Conservation (phyloP, 2,113 vertebrate genomes). For the Trematomus loennbergii region DNA sequence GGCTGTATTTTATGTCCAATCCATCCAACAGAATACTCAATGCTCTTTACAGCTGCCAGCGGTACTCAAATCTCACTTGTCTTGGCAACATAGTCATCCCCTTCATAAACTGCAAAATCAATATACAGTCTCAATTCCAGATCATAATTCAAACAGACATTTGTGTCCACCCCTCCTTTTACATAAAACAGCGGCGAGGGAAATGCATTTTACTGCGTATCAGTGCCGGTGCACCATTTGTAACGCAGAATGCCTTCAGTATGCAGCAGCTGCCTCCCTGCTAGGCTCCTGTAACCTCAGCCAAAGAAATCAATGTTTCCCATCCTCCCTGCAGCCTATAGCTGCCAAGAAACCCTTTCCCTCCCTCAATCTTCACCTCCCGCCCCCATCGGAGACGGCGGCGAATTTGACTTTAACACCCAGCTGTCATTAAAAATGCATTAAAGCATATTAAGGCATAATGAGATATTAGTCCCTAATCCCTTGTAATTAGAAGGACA, state of each 20-base stretch:
- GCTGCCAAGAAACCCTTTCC: constrained; percentile 62
- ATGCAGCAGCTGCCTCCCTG: constrained; percentile 66
- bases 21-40: constrained; percentile 23
- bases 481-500: constrained; percentile 78
- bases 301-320: constrained; percentile 74
- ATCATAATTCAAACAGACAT: constrained; percentile 71
- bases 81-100: constrained; percentile 51
- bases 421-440: constrained; percentile 84
- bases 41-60: constrained; percentile 49
- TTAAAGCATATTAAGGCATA: constrained; percentile 84
- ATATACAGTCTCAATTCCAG: constrained; percentile 63
- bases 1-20: constrained; percentile 31
- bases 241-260: constrained; percentile 59
- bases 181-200: constrained; percentile 56
- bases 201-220: constrained; percentile 55
- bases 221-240: constrained; percentile 54
- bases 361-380: constrained; percentile 55
- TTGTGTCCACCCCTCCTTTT: constrained; percentile 57
- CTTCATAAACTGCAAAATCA: constrained; percentile 72
- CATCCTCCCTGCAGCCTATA: constrained; percentile 53
- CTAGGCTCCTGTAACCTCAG: constrained; percentile 59
- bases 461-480: constrained; percentile 85
- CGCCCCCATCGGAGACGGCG: constrained; percentile 45
- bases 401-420: constrained; percentile 74
- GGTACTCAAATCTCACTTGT: constrained; percentile 64